These are phyloP conservation scores for Hermetia illucens DNA, from an alignment of 1,140 invertebrate genomes.

Conservation along the genomic window DNA sequence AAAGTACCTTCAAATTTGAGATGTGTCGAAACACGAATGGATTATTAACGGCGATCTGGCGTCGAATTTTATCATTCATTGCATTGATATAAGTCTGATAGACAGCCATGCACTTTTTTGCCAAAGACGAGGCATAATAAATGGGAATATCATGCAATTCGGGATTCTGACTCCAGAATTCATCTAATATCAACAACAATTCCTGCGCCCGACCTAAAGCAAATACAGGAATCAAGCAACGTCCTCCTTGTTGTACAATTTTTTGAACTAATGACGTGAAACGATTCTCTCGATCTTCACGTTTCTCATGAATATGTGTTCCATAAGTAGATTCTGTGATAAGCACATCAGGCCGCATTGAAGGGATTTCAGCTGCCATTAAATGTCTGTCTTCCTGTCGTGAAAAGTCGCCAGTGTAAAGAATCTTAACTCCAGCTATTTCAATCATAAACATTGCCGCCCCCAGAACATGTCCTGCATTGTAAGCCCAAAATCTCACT, in stretches of 20 bases:
- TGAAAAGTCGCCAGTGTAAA: conserved; percentile 98
- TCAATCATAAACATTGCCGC: conserved; percentile 99
- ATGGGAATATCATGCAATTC: conserved; percentile 98
- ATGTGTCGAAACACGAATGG: conserved; percentile 99
- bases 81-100: conserved; percentile 99
- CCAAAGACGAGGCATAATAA: conserved; percentile 97
- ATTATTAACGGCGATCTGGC: conserved; percentile 96
- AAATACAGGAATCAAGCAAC: conserved; percentile 97
- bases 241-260: conserved; percentile 88
- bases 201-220: conserved; percentile 96
- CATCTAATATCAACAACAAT: conserved; percentile 88
- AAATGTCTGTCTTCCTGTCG: conserved; percentile 97
- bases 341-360: conserved; percentile 87
- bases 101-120: conserved; percentile 99
- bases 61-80: conserved; percentile 94
- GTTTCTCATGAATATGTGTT: conserved; percentile 96
- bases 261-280: conserved; percentile 94
- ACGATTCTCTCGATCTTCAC: conserved; percentile 87
- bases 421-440: conserved; percentile 91
- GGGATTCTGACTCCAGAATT: conserved; percentile 96
- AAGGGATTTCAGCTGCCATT: conserved; percentile 98
- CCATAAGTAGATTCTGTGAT: conserved; percentile 99
- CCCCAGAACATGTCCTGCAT: conserved; percentile 96
- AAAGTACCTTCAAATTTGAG: conserved; percentile 81
- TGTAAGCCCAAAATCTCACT: conserved; percentile 96